These are phyloP conservation scores for Aurelia sp. DNA, from an alignment of 30 jellyfish, hydroid and myxozoan species.

Conservation along the genomic window DNA sequence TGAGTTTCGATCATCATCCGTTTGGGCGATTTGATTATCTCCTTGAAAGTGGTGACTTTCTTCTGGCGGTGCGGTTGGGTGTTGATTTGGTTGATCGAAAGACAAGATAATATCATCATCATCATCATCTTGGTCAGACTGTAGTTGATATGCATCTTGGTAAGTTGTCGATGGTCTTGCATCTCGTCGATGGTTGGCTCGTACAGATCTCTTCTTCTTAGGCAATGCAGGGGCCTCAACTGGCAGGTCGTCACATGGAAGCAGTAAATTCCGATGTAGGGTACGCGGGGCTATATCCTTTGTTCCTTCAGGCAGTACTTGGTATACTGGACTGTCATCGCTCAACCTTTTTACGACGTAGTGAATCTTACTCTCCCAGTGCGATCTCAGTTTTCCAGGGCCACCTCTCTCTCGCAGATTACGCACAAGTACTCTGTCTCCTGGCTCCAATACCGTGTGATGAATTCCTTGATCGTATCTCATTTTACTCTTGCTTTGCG, in stretches of 20 bases:
- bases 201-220: background rate
- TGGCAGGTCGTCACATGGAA: background rate
- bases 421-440: conserved; percentile 13
- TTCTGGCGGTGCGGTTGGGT: too few species aligned
- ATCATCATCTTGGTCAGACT: too few species aligned
- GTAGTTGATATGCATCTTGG: too few species aligned
- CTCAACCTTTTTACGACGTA: background rate
- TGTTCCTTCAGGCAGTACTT: background rate
- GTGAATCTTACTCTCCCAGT: background rate
- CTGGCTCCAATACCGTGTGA: background rate
- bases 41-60: too few species aligned
- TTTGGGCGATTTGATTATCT: too few species aligned
- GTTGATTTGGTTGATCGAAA: too few species aligned
- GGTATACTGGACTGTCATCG: background rate
- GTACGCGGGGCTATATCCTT: background rate
- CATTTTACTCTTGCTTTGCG: background rate
- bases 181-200: too few species aligned
- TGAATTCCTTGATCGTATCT: conserved; percentile 11
- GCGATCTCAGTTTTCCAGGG: background rate
- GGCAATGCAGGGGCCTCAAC: background rate
- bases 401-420: conserved; percentile 3
- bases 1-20: too few species aligned
- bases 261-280: background rate
- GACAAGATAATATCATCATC: too few species aligned
- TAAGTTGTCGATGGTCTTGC: too few species aligned